Evolutionary conservation across 2,888 invertebrate genomes (phyloP).

Genomic region (Monoplex corrugatus): DNA sequence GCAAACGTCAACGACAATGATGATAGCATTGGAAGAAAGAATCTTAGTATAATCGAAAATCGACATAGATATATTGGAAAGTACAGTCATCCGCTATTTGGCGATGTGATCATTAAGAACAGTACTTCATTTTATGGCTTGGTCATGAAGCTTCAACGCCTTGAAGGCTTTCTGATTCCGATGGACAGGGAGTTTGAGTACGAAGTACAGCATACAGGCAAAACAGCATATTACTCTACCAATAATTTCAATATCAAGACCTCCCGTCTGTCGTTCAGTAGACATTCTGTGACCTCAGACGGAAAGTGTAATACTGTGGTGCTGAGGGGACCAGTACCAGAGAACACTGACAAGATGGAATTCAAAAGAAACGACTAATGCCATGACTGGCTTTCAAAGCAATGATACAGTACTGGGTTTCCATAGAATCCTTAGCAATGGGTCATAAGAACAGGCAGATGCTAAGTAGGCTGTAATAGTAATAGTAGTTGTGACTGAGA

Average conservation of each 20-base stretch:
- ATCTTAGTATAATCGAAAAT: background rate
- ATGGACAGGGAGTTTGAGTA: background rate
- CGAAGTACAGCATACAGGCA: slow-evolving; percentile 1
- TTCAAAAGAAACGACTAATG: background rate
- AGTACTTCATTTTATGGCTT: background rate
- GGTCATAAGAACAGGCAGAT: too few relatives aligned
- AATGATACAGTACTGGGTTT: too few relatives aligned
- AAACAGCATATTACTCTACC: slow-evolving; percentile 27
- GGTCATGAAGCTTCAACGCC: background rate
- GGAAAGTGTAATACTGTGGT: slow-evolving; percentile 4
- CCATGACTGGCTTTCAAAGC: too few relatives aligned
- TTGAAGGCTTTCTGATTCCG: background rate
- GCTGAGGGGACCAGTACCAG: background rate
- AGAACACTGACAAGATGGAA: background rate
- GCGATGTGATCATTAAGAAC: background rate
- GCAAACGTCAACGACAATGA: too few relatives aligned
- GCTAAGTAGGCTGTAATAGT: too few relatives aligned
- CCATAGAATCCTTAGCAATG: too few relatives aligned
- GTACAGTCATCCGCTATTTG: slow-evolving; percentile 15
- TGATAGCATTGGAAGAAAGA: background rate
- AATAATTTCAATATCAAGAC: background rate
- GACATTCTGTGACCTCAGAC: background rate
- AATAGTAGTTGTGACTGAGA: too few relatives aligned
- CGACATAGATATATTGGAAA: background rate
- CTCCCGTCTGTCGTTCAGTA: slow-evolving; percentile 11